Percentiles rank a stretch among this genome's conserved stretches.
phyloP scores from a whole-genome alignment of 2,113 vertebrate species.

The Leucosticte australis region DNA sequence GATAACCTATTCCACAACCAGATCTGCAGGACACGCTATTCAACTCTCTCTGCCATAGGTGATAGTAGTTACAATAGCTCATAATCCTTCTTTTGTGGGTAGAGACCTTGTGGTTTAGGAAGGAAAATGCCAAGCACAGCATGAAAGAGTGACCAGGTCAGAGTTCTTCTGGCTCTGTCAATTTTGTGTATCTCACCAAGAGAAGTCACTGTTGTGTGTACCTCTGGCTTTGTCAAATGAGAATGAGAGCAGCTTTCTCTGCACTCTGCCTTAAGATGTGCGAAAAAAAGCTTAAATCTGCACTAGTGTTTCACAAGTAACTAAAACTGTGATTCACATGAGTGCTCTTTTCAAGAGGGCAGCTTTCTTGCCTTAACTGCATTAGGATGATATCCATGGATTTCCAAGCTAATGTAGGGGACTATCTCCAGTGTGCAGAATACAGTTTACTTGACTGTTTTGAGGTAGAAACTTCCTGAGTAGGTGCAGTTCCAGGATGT shows the following conservation, averaged over 20 bases:
- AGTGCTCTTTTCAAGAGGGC: neutral
- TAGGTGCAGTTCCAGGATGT: fast-evolving
- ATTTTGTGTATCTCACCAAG: neutral
- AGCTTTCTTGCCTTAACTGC: neutral
- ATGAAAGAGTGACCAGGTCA: neutral
- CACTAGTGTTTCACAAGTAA: neutral
- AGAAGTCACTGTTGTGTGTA: neutral
- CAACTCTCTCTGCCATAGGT: neutral
- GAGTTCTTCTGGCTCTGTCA: neutral
- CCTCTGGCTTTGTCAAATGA: neutral
- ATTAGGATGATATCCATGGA: neutral
- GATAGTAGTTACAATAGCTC: neutral
- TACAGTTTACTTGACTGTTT: neutral
- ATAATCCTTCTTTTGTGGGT: neutral
- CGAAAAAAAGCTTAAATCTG: neutral
- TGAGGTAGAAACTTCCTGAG: neutral
- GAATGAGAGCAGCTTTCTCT: neutral
- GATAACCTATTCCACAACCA: neutral
- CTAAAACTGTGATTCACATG: neutral
- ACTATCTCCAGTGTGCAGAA: neutral
- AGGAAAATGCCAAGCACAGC: neutral
- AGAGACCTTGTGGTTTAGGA: fast-evolving
- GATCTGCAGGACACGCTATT: neutral
- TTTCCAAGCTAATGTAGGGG: neutral
- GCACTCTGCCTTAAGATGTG: neutral